phyloP scores from a whole-genome alignment of 2,888 invertebrate genomes.

The Apodemia duryi region DNA sequence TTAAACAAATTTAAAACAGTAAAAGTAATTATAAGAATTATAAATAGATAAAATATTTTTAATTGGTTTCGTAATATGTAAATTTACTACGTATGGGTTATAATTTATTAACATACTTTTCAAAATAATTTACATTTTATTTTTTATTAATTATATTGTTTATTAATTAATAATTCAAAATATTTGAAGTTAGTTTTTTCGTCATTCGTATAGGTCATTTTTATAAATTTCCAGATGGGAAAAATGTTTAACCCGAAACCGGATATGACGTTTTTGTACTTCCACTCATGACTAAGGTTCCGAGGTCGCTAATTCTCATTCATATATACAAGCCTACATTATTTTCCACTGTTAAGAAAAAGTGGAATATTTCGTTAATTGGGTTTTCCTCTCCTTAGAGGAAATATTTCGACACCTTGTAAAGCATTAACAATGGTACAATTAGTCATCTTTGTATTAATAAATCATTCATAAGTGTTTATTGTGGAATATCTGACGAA shows the following conservation, averaged over 20 bases:
- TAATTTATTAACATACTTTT: too few species aligned
- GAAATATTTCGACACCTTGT: background rate
- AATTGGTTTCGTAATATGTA: too few species aligned
- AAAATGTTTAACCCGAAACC: conserved; percentile 26
- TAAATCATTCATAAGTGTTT: background rate
- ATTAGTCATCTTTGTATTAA: background rate
- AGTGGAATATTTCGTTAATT: conserved; percentile 23
- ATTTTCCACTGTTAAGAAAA: conserved; percentile 22
- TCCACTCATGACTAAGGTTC: conserved; percentile 4
- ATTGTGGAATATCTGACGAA: background rate
- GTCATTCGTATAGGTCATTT: conserved; percentile 18
- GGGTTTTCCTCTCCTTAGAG: conserved; percentile 23
- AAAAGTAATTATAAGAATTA: too few species aligned
- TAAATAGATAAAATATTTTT: too few species aligned
- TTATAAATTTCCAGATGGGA: conserved; percentile 25
- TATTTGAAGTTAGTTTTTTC: background rate
- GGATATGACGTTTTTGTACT: conserved; percentile 22
- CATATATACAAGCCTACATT: conserved; percentile 23
- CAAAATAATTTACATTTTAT: too few species aligned
- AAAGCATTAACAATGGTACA: background rate
- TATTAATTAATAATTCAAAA: background rate
- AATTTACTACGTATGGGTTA: too few species aligned
- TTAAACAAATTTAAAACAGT: too few species aligned
- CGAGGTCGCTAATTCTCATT: conserved; percentile 23
- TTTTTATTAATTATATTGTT: background rate